These are phyloP conservation scores for Bursaphelenchus mucronatus DNA, from an alignment of 1,140 invertebrate genomes.

Conservation along the genomic window DNA sequence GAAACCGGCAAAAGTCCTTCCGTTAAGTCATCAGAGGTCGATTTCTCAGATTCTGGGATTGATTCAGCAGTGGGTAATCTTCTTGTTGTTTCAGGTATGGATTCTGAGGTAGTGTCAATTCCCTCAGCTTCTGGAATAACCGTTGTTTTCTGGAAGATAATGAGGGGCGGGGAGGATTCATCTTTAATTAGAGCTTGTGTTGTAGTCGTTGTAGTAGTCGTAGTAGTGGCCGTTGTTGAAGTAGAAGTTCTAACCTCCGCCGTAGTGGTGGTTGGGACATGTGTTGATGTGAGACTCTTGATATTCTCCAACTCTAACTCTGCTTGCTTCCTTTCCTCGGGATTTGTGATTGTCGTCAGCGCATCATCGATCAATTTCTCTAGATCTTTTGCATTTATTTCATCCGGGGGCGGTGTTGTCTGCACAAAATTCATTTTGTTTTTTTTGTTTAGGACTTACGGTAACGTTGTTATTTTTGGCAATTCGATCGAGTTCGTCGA, in stretches of 20 bases:
- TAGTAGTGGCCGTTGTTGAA: background rate
- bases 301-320: slow-evolving; percentile 4
- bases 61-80: no score
- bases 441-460: slow-evolving; percentile 1
- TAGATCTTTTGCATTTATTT: slow-evolving; percentile 21
- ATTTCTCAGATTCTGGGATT: no score
- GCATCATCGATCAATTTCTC: slow-evolving; percentile 23
- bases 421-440: background rate
- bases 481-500: slow-evolving; percentile 37
- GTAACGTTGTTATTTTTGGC: slow-evolving; percentile 22
- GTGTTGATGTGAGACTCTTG: background rate
- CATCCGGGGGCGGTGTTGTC: slow-evolving; percentile 6
- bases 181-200: no score
- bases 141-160: no score
- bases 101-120: no score
- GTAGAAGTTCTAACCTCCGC: background rate
- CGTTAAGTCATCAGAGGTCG: no score
- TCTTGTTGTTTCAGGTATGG: no score
- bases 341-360: slow-evolving; percentile 10
- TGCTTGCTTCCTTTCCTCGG: slow-evolving; percentile 12
- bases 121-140: no score
- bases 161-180: no score
- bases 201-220: no score
- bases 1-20: no score
- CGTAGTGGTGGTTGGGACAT: background rate